Conservation (phyloP, 64 coral and sea anemone genomes). For the Dendrophyllia cribrosa region DNA sequence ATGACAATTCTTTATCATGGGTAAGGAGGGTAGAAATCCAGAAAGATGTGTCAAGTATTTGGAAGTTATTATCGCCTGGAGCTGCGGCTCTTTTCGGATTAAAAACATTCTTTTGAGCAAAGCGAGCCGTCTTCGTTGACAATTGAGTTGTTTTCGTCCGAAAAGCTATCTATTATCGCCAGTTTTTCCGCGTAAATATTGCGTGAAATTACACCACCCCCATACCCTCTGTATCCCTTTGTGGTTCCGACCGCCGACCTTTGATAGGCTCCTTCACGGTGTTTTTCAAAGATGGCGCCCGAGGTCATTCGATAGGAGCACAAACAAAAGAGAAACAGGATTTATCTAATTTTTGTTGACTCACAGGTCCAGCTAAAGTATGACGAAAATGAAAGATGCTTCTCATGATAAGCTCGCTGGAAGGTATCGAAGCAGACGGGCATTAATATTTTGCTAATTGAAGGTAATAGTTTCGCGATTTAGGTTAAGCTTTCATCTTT, state of each 20-base stretch:
- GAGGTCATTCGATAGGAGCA: conserved; percentile 94
- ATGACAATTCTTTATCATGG: background rate
- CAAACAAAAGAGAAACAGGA: conserved; percentile 92
- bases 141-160: background rate
- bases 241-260: conserved; percentile 65
- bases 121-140: background rate
- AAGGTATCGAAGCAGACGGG: conserved; percentile 48
- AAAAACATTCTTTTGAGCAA: background rate
- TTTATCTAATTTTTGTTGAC: conserved; percentile 97
- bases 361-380: conserved; percentile 91
- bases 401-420: conserved; percentile 81
- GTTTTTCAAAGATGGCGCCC: conserved; percentile 94
- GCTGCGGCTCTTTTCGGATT: background rate
- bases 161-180: background rate
- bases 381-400: conserved; percentile 99
- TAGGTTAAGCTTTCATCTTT: background rate
- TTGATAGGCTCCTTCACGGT: conserved; percentile 77
- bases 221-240: conserved; percentile 56
- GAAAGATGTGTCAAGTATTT: background rate
- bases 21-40: background rate
- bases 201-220: conserved; percentile 61
- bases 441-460: conserved; percentile 69
- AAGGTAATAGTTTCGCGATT: conserved; percentile 53
- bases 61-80: background rate
- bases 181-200: conserved; percentile 5